phyloP scores from a whole-genome alignment of 2,113 vertebrate genomes.

The Fulica atra region DNA sequence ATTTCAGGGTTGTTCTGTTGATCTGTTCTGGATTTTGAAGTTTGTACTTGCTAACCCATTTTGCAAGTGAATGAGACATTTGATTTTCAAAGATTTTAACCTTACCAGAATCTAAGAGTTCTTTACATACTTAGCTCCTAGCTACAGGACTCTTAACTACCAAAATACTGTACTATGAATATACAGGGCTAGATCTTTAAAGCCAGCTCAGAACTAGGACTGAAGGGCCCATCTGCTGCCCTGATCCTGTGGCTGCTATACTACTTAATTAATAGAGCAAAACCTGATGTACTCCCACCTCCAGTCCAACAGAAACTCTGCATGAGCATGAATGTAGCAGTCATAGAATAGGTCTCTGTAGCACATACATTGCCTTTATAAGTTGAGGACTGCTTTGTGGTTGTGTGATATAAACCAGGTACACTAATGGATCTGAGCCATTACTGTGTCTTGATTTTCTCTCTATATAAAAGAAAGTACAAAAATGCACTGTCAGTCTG shows the following conservation, averaged over 20 bases:
- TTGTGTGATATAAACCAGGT: neutral
- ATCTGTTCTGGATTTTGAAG: neutral
- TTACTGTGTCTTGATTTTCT: neutral
- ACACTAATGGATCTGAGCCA: neutral
- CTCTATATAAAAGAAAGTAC: neutral
- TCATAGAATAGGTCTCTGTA: neutral
- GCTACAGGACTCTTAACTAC: neutral
- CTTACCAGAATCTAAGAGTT: neutral
- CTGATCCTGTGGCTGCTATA: neutral
- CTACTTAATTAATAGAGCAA: neutral
- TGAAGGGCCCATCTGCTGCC: neutral
- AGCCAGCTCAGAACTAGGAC: neutral
- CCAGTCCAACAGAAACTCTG: rapidly evolving
- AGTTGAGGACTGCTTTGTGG: neutral
- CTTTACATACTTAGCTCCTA: neutral
- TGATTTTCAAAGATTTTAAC: neutral
- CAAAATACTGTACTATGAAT: neutral
- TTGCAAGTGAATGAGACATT: no score
- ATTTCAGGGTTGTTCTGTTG: neutral
- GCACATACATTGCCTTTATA: neutral
- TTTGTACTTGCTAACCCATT: neutral
- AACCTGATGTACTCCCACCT: neutral
- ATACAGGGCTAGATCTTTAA: neutral
- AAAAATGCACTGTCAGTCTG: neutral
- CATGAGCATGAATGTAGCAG: rapidly evolving